phyloP scores from a whole-genome alignment of 2,113 vertebrate genomes.

The Oceanodroma tethys region DNA sequence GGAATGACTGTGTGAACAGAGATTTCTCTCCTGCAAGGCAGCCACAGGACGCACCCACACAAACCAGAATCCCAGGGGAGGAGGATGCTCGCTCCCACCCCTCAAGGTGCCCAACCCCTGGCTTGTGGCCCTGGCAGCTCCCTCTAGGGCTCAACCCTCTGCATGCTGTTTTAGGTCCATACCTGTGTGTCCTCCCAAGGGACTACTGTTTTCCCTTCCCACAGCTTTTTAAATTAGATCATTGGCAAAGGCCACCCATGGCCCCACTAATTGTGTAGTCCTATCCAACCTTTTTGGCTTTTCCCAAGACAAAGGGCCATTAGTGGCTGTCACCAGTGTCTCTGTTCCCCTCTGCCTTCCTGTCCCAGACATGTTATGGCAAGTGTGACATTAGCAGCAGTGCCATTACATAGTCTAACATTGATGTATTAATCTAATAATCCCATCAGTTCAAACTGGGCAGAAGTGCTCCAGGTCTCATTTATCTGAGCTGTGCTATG shows the following conservation, averaged over 20 bases:
- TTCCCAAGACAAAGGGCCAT: neutral
- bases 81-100: accelerated
- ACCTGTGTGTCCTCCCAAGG: neutral
- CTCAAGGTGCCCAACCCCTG: accelerated
- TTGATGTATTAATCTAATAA: neutral
- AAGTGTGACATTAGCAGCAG: neutral
- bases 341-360: neutral
- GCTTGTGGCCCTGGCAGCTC: neutral
- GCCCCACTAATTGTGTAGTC: neutral
- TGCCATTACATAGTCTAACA: neutral
- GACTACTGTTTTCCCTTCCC: neutral
- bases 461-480: neutral
- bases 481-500: neutral
- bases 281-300: neutral
- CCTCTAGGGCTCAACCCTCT: neutral
- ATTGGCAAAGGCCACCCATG: neutral
- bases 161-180: neutral
- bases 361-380: neutral
- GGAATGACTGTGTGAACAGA: neutral
- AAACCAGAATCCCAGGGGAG: neutral
- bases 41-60: neutral
- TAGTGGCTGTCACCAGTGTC: neutral
- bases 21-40: neutral
- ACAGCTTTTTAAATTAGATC: neutral
- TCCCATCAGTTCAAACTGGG: neutral